Base-by-base conservation (phyloP, 1,140 invertebrate species). In the Diprion similis region DNA sequence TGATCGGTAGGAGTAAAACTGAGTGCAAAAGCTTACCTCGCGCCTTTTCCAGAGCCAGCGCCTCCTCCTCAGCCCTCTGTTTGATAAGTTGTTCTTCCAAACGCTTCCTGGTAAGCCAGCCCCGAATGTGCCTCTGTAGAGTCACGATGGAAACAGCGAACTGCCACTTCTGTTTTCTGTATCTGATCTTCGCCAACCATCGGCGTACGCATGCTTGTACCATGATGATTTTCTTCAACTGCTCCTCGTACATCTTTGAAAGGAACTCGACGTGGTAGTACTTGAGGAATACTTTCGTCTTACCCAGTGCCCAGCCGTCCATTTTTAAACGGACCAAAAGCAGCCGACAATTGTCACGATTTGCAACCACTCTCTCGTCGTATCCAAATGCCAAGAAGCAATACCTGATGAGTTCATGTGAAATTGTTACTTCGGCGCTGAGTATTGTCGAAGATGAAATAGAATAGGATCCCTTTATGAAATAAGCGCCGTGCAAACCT, bases 191-290 rank as follows among this genome's bases (percentile, higher is more conserved):
- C 0, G 93, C 93, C 8, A 95, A 79, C 92, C 94, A 95, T 72
- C 93, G 89, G 24, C 95, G 88, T 0, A 93, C 89, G 75, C 90
- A 92, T 0, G 94, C 89, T 86, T 96, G 95, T 0, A 94, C 91
- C 73, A 92, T 83, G 1, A 95, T 88, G 24, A 96, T 91, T 79
- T 92, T 93, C 68, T 90, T 89, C 74, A 93, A 86, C 89, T 93
- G 88, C 74, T 94, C 91, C 82, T 96, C 94, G 83, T 95, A 95
- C 78, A 93, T 88, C 81, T 94, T 93, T 0, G 94, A 91, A 1
- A 97, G 86, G 75, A 94, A 92, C 85, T 96, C 95, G 1, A 95
- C 91, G 80, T 96, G 95, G 80, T 96, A 96, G 83, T 96, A 96
- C 80, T 96, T 96, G 0, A 97, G 88, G 82, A 97, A 97, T 7